Conservation (phyloP, 2,797 vertebrate genomes). For the Merluccius polli region DNA sequence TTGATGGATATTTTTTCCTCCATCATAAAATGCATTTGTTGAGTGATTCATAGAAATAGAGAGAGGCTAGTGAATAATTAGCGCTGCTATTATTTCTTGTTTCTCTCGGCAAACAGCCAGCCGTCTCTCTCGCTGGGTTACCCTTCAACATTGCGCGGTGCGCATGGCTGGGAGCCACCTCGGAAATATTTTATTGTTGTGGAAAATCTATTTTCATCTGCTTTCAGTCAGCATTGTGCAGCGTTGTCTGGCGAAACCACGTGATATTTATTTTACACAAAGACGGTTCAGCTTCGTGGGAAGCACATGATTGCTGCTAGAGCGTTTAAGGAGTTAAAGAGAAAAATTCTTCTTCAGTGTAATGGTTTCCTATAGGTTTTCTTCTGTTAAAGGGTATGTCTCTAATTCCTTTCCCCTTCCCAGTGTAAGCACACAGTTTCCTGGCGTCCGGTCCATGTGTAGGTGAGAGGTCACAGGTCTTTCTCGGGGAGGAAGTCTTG, state of each 20-base stretch:
- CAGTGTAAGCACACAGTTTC: conserved; percentile 3
- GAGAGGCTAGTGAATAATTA: conserved; percentile 44
- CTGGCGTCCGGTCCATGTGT: conserved; percentile 21
- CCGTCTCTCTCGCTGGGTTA: conserved; percentile 23
- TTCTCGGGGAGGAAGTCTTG: conserved; percentile 39
- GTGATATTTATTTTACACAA: conserved; percentile 32
- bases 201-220: conserved; percentile 61
- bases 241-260: conserved; percentile 55
- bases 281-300: background rate
- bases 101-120: conserved; percentile 17
- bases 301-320: background rate
- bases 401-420: fast-evolving
- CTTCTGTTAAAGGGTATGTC: background rate
- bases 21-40: conserved; percentile 39
- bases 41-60: conserved; percentile 46
- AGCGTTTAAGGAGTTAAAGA: background rate
- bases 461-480: conserved; percentile 44
- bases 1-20: conserved; percentile 43
- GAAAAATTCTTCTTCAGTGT: background rate
- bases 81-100: conserved; percentile 41
- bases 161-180: conserved; percentile 45
- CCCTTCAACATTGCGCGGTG: background rate
- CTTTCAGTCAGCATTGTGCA: conserved; percentile 57
- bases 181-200: conserved; percentile 63
- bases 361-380: background rate